Percentiles rank a stretch among this genome's conserved stretches.
These are phyloP conservation scores for Percopsis omiscomaycus DNA, from an alignment of 2,797 vertebrate species.

Conservation along the genomic window DNA sequence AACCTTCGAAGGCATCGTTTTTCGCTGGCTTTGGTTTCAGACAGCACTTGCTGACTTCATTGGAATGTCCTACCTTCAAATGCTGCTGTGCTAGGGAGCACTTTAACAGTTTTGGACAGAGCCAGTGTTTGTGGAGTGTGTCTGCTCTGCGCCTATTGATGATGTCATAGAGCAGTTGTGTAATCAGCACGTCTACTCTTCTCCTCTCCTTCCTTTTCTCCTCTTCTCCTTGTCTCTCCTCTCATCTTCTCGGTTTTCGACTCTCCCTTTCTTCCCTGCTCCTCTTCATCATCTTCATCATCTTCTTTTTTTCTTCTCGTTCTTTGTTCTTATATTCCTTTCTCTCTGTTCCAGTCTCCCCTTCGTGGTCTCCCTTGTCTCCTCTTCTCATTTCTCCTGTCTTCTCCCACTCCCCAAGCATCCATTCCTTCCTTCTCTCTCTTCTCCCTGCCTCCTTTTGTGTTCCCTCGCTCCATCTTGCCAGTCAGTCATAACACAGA, in stretches of 20 bases:
- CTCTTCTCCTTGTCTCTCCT: slow-evolving; percentile 23
- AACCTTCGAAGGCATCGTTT: too few species aligned
- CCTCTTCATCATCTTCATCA: slow-evolving; percentile 45
- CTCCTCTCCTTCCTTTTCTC: slow-evolving; percentile 30
- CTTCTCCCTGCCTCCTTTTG: slow-evolving; percentile 33
- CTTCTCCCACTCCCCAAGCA: slow-evolving; percentile 16
- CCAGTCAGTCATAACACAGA: slow-evolving; percentile 61
- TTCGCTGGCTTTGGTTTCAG: too few species aligned
- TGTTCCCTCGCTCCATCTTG: slow-evolving; percentile 53
- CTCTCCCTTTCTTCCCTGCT: slow-evolving; percentile 39
- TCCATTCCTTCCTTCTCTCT: not conserved
- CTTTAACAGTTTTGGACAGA: too few species aligned
- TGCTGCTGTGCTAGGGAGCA: slow-evolving; percentile 13
- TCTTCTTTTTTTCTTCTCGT: slow-evolving; percentile 62
- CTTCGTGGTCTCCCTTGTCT: slow-evolving; percentile 14
- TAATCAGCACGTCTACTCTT: slow-evolving; percentile 65
- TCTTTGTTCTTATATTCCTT: slow-evolving; percentile 52
- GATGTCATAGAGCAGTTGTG: slow-evolving; percentile 76
- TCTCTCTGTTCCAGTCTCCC: slow-evolving; percentile 12
- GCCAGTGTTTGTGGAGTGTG: too few species aligned
- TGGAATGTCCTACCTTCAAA: not conserved
- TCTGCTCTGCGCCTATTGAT: slow-evolving; percentile 59
- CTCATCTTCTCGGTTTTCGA: slow-evolving; percentile 44
- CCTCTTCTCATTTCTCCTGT: slow-evolving; percentile 45
- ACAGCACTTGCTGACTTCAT: too few species aligned